These are phyloP conservation scores for Equus quagga DNA, from an alignment of 2,113 vertebrate genomes.

Conservation along the genomic window DNA sequence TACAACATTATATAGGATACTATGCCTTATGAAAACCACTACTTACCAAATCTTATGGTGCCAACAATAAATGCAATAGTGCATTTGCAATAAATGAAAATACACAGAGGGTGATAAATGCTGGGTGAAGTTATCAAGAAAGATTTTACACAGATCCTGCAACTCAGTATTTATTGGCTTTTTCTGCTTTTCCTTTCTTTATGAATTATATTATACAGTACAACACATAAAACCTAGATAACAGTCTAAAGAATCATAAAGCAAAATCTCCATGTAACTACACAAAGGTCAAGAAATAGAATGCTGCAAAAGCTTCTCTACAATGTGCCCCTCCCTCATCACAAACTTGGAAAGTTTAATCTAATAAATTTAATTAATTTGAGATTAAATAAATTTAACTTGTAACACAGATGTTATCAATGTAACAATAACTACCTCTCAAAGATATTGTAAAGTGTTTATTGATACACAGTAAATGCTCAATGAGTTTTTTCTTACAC, in stretches of 20 bases:
- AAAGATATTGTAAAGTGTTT: neutral
- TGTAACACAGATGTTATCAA: neutral
- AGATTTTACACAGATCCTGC: neutral
- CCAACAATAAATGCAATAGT: constrained; percentile 13
- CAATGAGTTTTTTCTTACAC: neutral
- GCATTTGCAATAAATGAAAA: neutral
- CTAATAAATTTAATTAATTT: neutral
- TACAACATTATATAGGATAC: neutral
- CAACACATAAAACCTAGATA: neutral
- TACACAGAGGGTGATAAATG: neutral
- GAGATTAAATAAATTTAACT: neutral
- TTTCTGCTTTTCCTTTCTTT: neutral
- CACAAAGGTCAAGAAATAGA: neutral
- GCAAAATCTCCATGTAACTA: neutral
- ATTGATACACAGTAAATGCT: neutral
- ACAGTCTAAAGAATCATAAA: neutral
- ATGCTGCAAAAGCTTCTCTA: neutral
- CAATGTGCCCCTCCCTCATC: neutral
- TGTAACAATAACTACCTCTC: neutral
- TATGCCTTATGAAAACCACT: neutral
- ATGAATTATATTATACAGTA: neutral
- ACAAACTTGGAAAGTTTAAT: neutral
- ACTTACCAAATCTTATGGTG: neutral
- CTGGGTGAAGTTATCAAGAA: neutral
- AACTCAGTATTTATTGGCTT: neutral